Evolutionary conservation across 2,113 vertebrate genomes (phyloP).

Genomic region (Psittacula cyanocephala): DNA sequence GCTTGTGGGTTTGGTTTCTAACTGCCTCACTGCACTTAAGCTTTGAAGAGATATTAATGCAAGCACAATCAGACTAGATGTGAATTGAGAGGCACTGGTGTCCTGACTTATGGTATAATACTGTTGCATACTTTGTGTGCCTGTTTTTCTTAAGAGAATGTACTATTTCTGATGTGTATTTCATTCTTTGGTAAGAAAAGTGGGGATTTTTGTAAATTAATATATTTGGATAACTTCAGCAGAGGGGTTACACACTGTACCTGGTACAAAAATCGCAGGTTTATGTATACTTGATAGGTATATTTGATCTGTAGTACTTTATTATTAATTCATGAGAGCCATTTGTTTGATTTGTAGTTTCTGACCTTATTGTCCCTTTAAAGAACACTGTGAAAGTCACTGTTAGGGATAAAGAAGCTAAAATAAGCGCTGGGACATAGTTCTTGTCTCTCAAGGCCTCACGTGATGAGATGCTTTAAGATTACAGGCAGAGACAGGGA

Average conservation of each 20-base stretch:
- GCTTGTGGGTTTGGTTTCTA: neutral
- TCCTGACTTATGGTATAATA: neutral
- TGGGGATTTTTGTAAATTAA: neutral
- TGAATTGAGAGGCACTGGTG: neutral
- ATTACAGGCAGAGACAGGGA: neutral
- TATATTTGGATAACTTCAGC: neutral
- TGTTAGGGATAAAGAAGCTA: constrained; percentile 20
- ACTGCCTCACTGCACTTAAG: neutral
- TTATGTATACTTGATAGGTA: neutral
- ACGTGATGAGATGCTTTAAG: constrained; percentile 4
- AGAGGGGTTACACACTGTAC: neutral
- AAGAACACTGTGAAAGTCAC: constrained; percentile 30
- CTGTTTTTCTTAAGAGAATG: neutral
- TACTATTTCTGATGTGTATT: neutral
- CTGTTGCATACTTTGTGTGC: neutral
- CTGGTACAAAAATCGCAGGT: neutral
- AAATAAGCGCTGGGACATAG: constrained; percentile 31
- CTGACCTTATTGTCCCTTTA: constrained; percentile 18
- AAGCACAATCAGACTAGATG: neutral
- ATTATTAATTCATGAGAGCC: constrained; percentile 55
- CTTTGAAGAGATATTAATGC: neutral
- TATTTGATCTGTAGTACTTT: constrained; percentile 7
- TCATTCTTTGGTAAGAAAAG: neutral
- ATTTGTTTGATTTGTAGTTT: constrained; percentile 33
- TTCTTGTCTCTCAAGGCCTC: constrained; percentile 38